These are phyloP conservation scores for Arizona elegans DNA, from an alignment of 2,113 vertebrate genomes.

Conservation along the genomic window DNA sequence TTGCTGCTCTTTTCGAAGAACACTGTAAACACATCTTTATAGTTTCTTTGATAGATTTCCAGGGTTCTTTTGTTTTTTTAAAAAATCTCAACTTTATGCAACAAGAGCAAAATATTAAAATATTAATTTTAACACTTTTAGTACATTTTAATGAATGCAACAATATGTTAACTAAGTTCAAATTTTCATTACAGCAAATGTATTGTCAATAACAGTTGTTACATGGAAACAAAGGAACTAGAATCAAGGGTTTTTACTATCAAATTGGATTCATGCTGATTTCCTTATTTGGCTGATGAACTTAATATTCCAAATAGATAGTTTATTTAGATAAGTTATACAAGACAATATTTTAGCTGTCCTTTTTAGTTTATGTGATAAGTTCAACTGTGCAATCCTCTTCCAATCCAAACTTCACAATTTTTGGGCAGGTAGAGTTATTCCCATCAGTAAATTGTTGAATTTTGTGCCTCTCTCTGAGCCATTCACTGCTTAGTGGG, in stretches of 20 bases:
- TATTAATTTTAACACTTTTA: not conserved
- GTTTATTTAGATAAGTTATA: not conserved
- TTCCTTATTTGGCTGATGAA: not conserved
- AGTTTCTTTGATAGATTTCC: not conserved
- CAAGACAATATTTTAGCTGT: not conserved
- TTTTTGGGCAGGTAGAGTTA: not conserved
- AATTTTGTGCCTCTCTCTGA: not conserved
- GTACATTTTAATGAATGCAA: constrained; percentile 5
- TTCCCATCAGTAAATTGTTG: not conserved
- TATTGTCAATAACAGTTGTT: not conserved
- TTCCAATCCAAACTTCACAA: not conserved
- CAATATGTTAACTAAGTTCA: not conserved
- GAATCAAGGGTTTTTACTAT: not conserved
- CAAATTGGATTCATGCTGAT: not conserved
- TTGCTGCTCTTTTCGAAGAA: not conserved
- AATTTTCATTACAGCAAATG: not conserved
- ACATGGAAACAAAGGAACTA: not conserved
- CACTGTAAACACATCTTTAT: not conserved
- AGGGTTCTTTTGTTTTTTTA: not conserved
- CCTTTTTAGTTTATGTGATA: not conserved
- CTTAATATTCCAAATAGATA: not conserved
- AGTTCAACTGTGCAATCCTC: not conserved
- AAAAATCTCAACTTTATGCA: not conserved
- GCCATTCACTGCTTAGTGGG: not conserved
- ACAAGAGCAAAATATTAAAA: not conserved